These are phyloP conservation scores for Pseudorectes ferrugineus DNA, from an alignment of 2,113 vertebrate species.

Conservation along the genomic window DNA sequence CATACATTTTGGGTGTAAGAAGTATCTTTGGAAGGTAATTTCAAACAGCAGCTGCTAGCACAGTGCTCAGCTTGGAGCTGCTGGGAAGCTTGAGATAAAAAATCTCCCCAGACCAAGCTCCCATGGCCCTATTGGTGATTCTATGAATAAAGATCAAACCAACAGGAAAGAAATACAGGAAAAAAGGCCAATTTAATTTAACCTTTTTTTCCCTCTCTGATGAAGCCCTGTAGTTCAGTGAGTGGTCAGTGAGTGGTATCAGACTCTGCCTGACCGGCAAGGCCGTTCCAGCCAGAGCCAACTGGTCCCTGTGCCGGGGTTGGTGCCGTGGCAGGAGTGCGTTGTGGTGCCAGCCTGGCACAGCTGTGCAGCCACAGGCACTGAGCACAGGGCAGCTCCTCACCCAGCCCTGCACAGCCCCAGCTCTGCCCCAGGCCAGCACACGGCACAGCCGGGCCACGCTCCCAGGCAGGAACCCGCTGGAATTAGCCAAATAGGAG, in stretches of 20 bases:
- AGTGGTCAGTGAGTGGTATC: neutral
- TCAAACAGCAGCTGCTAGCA: neutral
- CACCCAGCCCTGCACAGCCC: neutral
- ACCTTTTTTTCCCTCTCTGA: neutral
- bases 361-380: neutral
- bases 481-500: neutral
- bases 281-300: neutral
- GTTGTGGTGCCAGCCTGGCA: neutral
- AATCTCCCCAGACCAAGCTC: neutral
- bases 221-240: neutral
- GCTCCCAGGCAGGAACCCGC: fast-evolving
- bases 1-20: neutral
- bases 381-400: neutral
- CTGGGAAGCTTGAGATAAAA: neutral
- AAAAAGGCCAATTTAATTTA: neutral
- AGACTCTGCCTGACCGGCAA: neutral
- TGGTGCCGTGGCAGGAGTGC: fast-evolving
- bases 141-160: neutral
- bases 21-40: neutral
- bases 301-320: fast-evolving
- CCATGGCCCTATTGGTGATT: neutral
- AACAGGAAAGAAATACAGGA: neutral
- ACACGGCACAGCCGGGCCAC: fast-evolving
- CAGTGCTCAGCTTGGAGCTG: neutral
- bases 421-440: neutral